Evolutionary conservation across 2,113 vertebrate genomes (phyloP), one percentile per base, ranked within the genome.

Genomic region (Talpa occidentalis): DNA sequence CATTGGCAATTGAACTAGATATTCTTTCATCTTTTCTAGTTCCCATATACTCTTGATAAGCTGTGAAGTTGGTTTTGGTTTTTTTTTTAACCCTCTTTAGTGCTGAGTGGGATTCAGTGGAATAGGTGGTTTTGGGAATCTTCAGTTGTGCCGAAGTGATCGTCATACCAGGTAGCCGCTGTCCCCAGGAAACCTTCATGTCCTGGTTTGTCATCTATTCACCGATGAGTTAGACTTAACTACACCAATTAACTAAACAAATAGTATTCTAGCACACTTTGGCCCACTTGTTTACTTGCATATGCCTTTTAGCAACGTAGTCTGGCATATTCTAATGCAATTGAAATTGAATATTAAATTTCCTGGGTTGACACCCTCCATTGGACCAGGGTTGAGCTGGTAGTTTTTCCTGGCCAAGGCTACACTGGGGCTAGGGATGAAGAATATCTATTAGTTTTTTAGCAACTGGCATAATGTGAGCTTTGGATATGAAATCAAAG

Each of bases 401-500:
- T 21, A 44, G 59, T 56, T 74, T 16, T 26, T 24, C 22, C 35
- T 81, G 59, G 40, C 64, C 59, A 67, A 64, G 40, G 52, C 35
- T 88, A 47, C 37, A 35, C 0, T 69, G 52, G 37, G 54, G 60
- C 35, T 72, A 37, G 69, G 62, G 62, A 73, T 66, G 35, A 76
- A 88, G 42, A 26, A n/a, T 52, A 37, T 28, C 60, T 87, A 70
- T 80, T 8, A 6, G 37, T 86, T 28, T 30, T 87, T 84, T 62
- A 77, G 87, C 64, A 88, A 30, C 37, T 88, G 93, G 49, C 28
- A 26, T 78, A 32, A 77, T 60, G 90, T n/a, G 52, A 54, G 37
- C 24, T 78, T 96, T 66, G 74, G 66, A 78, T 42, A 60, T 77
- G 54, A 62, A 95, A 21, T 8, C 72, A 37, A 93, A 94, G 85